Evolutionary conservation across 2,888 invertebrate species (phyloP).

Genomic region (Melinaea menophilus): DNA sequence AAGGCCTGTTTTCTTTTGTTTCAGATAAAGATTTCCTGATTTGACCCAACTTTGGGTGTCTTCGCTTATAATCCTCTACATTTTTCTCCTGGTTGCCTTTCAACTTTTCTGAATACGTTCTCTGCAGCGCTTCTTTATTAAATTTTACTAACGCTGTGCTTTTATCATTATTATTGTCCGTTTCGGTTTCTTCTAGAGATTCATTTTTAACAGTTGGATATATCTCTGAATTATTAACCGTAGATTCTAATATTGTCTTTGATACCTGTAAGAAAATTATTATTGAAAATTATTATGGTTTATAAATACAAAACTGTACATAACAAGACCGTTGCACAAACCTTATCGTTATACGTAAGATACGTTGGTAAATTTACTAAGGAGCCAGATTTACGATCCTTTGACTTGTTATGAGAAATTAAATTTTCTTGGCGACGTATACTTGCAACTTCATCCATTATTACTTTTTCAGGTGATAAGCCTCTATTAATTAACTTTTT

Average conservation of each 20-base stretch:
- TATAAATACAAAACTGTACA: slow-evolving; percentile 2
- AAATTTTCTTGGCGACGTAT: slow-evolving; percentile 53
- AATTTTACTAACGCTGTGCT: slow-evolving; percentile 52
- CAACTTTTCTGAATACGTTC: slow-evolving; percentile 59
- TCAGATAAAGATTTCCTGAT: slow-evolving; percentile 52
- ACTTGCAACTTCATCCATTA: slow-evolving; percentile 55
- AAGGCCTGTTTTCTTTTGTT: slow-evolving; percentile 55
- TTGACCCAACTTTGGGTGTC: slow-evolving; percentile 44
- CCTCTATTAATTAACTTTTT: slow-evolving; percentile 54
- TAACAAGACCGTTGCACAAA: slow-evolving; percentile 40
- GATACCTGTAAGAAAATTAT: slow-evolving; percentile 74
- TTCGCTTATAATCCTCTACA: slow-evolving; percentile 49
- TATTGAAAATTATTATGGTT: background rate
- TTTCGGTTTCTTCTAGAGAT: slow-evolving; percentile 19
- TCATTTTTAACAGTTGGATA: slow-evolving; percentile 45
- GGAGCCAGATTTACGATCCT: slow-evolving; percentile 71
- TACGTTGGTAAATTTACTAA: slow-evolving; percentile 87
- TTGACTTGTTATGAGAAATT: slow-evolving; percentile 43
- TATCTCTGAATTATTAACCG: slow-evolving; percentile 57
- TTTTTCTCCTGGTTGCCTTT: slow-evolving; percentile 40
- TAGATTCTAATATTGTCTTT: slow-evolving; percentile 79
- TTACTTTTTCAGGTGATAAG: slow-evolving; percentile 54
- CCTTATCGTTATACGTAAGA: slow-evolving; percentile 82
- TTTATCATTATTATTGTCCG: slow-evolving; percentile 34
- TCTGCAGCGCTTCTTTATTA: slow-evolving; percentile 46